A percentile compares a stretch with the other conserved stretches of the same genome.
Conservation (phyloP, 2,113 vertebrate genomes). For the Lycaon pictus region DNA sequence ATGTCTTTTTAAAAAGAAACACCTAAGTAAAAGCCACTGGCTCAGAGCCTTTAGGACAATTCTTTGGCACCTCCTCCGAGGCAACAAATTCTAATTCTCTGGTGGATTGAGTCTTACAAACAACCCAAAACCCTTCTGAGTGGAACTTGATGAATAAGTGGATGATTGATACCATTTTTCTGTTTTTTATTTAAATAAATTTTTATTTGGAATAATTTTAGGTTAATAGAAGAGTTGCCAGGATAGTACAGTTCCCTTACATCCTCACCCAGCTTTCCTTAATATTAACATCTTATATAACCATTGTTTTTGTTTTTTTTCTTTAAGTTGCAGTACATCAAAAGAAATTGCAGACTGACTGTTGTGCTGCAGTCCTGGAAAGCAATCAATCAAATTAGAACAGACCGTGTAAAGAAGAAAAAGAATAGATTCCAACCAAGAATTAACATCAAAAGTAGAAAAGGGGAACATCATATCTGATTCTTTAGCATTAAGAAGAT, state of each 20-base stretch:
- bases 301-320: constrained; percentile 2
- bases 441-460: constrained; percentile 36
- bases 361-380: not conserved
- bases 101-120: not conserved
- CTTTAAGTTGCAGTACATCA: not conserved
- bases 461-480: constrained; percentile 40
- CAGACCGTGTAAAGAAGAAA: not conserved
- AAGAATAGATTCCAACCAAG: constrained; percentile 22
- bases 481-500: constrained; percentile 41
- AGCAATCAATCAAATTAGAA: constrained; percentile 28
- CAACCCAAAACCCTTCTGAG: not conserved
- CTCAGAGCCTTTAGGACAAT: not conserved
- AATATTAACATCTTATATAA: not conserved
- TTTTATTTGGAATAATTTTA: constrained; percentile 21
- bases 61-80: not conserved
- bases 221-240: not conserved
- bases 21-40: not conserved
- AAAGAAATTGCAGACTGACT: constrained; percentile 5
- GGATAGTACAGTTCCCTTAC: not conserved
- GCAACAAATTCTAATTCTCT: not conserved
- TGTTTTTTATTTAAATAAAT: not conserved
- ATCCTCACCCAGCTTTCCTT: not conserved
- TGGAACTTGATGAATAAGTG: not conserved
- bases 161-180: constrained; percentile 16
- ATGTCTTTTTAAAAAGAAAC: constrained; percentile 27